Conservation (phyloP, 2,797 vertebrate species). For the Spinibarbus caldwelli region DNA sequence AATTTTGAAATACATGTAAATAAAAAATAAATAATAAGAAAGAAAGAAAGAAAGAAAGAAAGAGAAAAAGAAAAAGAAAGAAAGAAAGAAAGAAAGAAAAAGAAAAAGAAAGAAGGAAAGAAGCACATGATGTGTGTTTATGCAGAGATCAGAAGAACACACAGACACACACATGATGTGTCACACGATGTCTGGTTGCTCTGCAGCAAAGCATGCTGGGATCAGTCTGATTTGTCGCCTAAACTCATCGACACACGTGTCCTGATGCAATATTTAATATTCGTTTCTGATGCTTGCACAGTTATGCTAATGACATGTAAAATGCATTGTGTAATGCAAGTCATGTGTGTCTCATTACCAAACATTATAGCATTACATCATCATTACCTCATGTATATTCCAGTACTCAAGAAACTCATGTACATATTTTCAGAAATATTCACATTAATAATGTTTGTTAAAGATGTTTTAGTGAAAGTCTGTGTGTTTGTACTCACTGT, state of each 20-base stretch:
- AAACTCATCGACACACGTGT: background rate
- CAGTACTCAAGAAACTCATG: background rate
- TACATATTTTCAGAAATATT: background rate
- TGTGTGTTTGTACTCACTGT: constrained; percentile 11
- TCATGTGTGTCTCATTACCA: too few species aligned
- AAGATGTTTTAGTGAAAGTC: background rate
- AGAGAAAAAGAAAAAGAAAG: background rate
- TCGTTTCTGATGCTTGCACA: background rate
- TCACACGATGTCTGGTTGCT: background rate
- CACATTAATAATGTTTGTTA: background rate
- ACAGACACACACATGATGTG: background rate
- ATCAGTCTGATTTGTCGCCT: constrained; percentile 5
- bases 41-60: background rate
- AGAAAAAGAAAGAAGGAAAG: too few species aligned
- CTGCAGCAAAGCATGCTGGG: constrained; percentile 14
- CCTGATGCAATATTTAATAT: background rate
- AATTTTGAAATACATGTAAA: too few species aligned
- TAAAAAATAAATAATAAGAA: too few species aligned
- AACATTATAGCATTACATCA: background rate
- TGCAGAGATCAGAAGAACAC: background rate
- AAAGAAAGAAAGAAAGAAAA: background rate
- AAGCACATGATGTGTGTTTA: background rate
- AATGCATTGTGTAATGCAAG: background rate
- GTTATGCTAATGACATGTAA: background rate
- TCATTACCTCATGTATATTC: background rate